Conservation (phyloP, 1,140 invertebrate genomes). For the Eriosoma lanigerum region DNA sequence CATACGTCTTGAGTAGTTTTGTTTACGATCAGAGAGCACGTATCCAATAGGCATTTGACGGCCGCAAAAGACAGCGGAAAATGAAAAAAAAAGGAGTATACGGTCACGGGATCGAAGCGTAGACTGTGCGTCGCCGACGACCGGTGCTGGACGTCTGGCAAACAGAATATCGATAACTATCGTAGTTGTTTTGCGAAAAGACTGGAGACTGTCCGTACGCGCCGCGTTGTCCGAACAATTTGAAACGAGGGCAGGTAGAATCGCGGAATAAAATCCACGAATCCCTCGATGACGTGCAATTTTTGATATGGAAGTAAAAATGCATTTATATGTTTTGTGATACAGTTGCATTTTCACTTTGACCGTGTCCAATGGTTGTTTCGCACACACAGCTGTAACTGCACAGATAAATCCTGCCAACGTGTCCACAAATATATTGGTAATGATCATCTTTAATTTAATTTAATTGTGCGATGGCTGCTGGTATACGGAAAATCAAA, state of each 20-base stretch:
- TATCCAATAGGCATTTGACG: too few species aligned
- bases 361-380: constrained; percentile 94
- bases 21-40: too few species aligned
- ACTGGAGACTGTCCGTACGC: constrained; percentile 93
- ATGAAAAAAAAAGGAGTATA: too few species aligned
- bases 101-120: too few species aligned
- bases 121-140: too few species aligned
- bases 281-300: constrained; percentile 75
- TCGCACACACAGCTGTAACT: constrained; percentile 87
- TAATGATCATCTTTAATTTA: too few species aligned
- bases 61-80: too few species aligned
- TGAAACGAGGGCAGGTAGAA: constrained; percentile 86
- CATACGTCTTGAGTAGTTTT: too few species aligned
- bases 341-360: constrained; percentile 99
- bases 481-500: too few species aligned
- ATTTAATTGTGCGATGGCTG: too few species aligned
- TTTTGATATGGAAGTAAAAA: constrained; percentile 79
- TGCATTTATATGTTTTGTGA: constrained; percentile 82
- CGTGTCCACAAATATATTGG: neutral
- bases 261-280: constrained; percentile 92
- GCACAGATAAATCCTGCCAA: constrained; percentile 69
- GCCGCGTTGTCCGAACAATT: constrained; percentile 98
- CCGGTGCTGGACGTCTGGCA: too few species aligned
- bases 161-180: too few species aligned
- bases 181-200: neutral